Base-by-base conservation (phyloP, 30 jellyfish, hydroid and myxozoan genomes). In the Turritopsis dohrnii region DNA sequence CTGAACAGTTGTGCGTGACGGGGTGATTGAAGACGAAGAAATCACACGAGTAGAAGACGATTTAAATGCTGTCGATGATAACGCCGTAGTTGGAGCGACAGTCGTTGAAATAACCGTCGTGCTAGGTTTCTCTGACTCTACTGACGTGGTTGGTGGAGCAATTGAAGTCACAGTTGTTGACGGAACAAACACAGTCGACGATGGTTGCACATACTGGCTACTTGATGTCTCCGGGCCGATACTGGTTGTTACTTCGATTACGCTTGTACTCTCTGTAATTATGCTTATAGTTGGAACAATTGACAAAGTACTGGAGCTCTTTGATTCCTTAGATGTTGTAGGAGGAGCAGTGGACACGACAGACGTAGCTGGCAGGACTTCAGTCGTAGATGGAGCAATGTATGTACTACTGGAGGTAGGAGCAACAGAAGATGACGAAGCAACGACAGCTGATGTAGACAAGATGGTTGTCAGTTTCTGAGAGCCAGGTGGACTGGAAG, bases 121-220 rank as follows among this genome's bases (percentile, higher is more conserved):
- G 20, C 83, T 24, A 5, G 89, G 31, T 7, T 65, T 65, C 29
- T 66, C 73, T n/a, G 89, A 73, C 1, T 69, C 83, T 5, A 82
- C 52, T 9, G 85, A 26, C 53, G 89, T 82, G n/a, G 82, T 66
- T 82, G 89, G 89, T 0, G 89, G 89, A 4, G 89, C 71, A 69
- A 82, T 54, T 0, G 89, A 71, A 24, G 89, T 66, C 0, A 75
- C 65, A n/a, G 81, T 17, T 29, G 81, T 65, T 29, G 84, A 26
- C 28, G 90, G 83, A 1, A 65, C 29, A 60, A 53, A 26, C 24
- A 26, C 81, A 17, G 81, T 16, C 18, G 52, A 16, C 31, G 81
- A 72, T 0, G 81, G 31, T 8, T 19, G 31, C n/a, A 22, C 30
- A 29, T 81, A 26, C 1, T 24, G 75, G 28, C 52, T 53, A 8